Conservation (phyloP, 2,113 vertebrate species). For the Cinclus mexicanus region DNA sequence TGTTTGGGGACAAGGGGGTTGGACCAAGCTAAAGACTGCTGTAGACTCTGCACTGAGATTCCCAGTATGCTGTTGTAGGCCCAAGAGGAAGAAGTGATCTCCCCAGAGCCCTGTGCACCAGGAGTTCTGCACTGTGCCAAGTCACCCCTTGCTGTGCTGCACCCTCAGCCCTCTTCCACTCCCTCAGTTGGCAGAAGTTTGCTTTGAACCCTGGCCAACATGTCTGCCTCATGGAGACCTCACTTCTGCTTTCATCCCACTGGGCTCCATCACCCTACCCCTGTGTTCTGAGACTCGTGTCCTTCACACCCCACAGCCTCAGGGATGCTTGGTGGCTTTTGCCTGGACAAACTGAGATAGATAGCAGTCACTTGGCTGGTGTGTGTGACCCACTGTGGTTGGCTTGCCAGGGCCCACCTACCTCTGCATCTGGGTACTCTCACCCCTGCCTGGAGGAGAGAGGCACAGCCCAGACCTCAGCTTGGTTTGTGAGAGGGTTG, state of each 20-base stretch:
- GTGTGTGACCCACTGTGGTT: not conserved
- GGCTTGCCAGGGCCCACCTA: not conserved
- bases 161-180: not conserved
- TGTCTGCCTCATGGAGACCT: not conserved
- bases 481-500: not conserved
- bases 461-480: not conserved
- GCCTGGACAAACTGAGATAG: not conserved
- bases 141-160: not conserved
- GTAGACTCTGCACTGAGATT: not conserved
- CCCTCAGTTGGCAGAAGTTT: not conserved
- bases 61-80: not conserved
- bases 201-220: not conserved
- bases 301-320: not conserved
- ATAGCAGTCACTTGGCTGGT: not conserved
- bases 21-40: not conserved
- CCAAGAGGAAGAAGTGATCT: not conserved
- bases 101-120: not conserved
- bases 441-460: not conserved
- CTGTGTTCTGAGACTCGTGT: not conserved
- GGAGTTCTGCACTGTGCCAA: not conserved
- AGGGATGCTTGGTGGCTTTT: not conserved
- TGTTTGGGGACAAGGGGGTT: rapidly evolving
- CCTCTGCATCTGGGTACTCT: not conserved
- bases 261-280: not conserved
- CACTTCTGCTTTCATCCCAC: not conserved